Conservation (phyloP, 1,140 invertebrate species). For the Drosophila pandora region DNA sequence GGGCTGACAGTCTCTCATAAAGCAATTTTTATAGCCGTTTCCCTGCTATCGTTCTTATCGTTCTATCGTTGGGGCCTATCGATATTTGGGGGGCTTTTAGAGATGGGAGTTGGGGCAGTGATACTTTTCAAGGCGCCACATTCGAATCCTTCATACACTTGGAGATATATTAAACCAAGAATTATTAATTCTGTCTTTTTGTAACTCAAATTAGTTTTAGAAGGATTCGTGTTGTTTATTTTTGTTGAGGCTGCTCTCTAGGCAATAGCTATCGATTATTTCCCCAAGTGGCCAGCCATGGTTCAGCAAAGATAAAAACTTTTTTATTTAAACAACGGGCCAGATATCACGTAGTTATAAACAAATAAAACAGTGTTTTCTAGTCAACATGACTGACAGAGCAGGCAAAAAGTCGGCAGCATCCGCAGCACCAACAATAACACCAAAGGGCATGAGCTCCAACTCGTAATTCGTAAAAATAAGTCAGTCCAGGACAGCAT, state of each 20-base stretch:
- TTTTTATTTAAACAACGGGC: slow-evolving; percentile 64
- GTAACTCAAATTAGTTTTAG: background rate
- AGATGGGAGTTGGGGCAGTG: background rate
- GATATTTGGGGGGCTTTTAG: slow-evolving; percentile 2
- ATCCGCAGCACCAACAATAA: slow-evolving; percentile 49
- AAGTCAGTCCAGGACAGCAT: background rate
- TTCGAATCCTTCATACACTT: background rate
- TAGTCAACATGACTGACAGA: slow-evolving; percentile 72
- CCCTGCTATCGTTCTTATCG: background rate
- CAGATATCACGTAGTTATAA: slow-evolving; percentile 74
- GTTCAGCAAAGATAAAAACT: slow-evolving; percentile 41
- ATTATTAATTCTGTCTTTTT: background rate
- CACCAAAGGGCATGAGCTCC: slow-evolving; percentile 31
- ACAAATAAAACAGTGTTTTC: slow-evolving; percentile 80
- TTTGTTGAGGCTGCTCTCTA: background rate
- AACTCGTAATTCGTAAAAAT: slow-evolving; percentile 13
- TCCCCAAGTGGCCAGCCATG: background rate
- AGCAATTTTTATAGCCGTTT: slow-evolving; percentile 66
- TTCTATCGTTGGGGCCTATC: slow-evolving; percentile 17
- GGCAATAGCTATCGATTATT: slow-evolving; percentile 18
- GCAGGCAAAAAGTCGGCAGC: slow-evolving; percentile 43
- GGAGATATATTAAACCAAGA: too few relatives aligned
- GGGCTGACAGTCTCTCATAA: slow-evolving; percentile 51
- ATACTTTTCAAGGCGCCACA: background rate
- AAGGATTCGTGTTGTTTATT: background rate